Evolutionary conservation across 2,888 invertebrate species (phyloP).

Genomic region (Lacanobia wlatinum): DNA sequence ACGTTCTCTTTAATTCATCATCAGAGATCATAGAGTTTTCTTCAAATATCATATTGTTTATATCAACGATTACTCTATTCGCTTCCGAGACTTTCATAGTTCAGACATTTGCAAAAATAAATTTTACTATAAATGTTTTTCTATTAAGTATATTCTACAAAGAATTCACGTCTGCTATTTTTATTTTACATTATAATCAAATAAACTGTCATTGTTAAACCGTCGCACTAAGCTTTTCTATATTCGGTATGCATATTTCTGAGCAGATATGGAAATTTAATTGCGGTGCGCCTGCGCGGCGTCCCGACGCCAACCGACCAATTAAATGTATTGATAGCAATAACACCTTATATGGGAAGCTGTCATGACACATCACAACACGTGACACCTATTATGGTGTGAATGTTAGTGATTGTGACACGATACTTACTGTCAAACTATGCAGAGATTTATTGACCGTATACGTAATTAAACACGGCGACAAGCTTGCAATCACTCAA

Average conservation of each 20-base stretch:
- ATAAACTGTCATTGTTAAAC: slow-evolving; percentile 58
- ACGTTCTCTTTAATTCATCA: neutral
- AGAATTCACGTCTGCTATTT: slow-evolving; percentile 26
- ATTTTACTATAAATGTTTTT: neutral
- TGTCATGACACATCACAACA: slow-evolving; percentile 72
- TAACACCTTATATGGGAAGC: slow-evolving; percentile 73
- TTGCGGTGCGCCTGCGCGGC: slow-evolving; percentile 67
- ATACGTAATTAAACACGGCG: slow-evolving; percentile 37
- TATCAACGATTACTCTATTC: neutral
- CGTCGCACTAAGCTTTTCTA: slow-evolving; percentile 60
- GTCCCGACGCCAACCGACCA: slow-evolving; percentile 68
- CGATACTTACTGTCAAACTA: slow-evolving; percentile 45
- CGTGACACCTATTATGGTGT: slow-evolving; percentile 73
- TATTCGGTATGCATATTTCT: slow-evolving; percentile 68
- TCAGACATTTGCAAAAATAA: slow-evolving; percentile 3
- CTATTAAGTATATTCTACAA: too few species aligned
- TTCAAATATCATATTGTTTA: too few species aligned
- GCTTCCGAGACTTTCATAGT: neutral
- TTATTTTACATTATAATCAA: slow-evolving; percentile 43
- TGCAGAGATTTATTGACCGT: slow-evolving; percentile 51
- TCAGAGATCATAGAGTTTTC: neutral
- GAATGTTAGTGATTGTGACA: slow-evolving; percentile 63
- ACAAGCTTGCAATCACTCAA: slow-evolving; percentile 38
- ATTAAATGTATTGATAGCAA: slow-evolving; percentile 82
- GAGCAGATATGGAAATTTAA: slow-evolving; percentile 76